These are phyloP conservation scores for Urophycis tenuis DNA, from an alignment of 2,797 vertebrate genomes.

Conservation along the genomic window DNA sequence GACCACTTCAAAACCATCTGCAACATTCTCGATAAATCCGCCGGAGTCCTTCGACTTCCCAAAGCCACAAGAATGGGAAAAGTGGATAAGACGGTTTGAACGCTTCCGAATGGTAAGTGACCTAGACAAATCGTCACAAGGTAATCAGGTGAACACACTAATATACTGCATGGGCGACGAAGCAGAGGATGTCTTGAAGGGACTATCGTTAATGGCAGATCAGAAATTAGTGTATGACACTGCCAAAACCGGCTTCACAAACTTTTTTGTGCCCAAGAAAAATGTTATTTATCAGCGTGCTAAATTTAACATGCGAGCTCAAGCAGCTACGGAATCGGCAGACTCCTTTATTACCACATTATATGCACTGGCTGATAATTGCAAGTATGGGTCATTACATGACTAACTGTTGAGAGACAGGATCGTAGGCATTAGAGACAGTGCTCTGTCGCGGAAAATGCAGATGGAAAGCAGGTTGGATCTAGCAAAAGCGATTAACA, in stretches of 20 bases:
- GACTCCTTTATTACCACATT: slow-evolving; percentile 28
- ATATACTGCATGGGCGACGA: slow-evolving; percentile 25
- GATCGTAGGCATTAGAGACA: slow-evolving; percentile 8
- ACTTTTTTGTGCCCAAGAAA: slow-evolving; percentile 4
- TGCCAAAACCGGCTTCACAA: too few species aligned
- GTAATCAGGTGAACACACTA: slow-evolving; percentile 35
- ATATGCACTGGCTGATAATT: slow-evolving; percentile 21
- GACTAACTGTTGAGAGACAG: slow-evolving; percentile 24
- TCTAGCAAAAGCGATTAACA: too few species aligned
- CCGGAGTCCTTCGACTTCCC: slow-evolving; percentile 19
- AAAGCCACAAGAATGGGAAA: slow-evolving; percentile 10
- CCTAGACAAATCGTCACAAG: neutral
- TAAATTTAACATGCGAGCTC: slow-evolving; percentile 17
- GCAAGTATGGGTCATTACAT: slow-evolving; percentile 15
- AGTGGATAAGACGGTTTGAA: neutral
- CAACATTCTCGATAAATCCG: slow-evolving; percentile 16
- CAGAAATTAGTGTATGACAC: too few species aligned
- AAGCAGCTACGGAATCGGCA: slow-evolving; percentile 8
- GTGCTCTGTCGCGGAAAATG: too few species aligned
- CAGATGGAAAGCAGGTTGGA: too few species aligned
- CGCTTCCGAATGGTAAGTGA: slow-evolving; percentile 13
- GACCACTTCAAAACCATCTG: too few species aligned
- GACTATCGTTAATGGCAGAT: neutral
- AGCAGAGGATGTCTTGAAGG: slow-evolving; percentile 10
- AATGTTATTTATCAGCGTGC: slow-evolving; percentile 17